Conservation (phyloP, 1,140 invertebrate genomes). For the Heliconius hermathena region DNA sequence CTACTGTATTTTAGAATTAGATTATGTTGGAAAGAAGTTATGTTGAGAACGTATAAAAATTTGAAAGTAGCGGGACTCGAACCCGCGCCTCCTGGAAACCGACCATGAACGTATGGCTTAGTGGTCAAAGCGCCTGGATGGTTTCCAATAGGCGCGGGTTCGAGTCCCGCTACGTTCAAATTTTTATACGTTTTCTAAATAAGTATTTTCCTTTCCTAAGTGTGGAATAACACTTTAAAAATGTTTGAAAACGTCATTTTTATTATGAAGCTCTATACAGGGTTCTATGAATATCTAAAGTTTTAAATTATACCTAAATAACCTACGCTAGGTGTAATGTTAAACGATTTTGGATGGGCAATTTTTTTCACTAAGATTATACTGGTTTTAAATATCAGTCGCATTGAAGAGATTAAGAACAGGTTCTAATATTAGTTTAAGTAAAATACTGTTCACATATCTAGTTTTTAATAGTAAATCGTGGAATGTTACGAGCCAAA, state of each 20-base stretch:
- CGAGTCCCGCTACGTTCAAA: too few relatives aligned
- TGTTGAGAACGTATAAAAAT: background rate
- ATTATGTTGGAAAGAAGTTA: background rate
- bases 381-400: slow-evolving; percentile 12
- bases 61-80: too few relatives aligned
- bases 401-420: background rate
- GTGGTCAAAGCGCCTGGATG: too few relatives aligned
- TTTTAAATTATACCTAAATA: background rate
- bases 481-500: background rate
- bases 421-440: slow-evolving; percentile 10
- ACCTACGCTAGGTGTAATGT: background rate
- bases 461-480: slow-evolving; percentile 19
- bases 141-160: too few relatives aligned
- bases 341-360: slow-evolving; percentile 19
- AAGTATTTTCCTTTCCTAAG: too few relatives aligned
- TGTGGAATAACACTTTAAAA: too few relatives aligned
- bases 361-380: slow-evolving; percentile 12
- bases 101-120: too few relatives aligned
- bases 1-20: slow-evolving; percentile 8
- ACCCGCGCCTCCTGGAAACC: too few relatives aligned
- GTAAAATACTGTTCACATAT: slow-evolving; percentile 11
- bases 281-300: background rate
- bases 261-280: background rate
- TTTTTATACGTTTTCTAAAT: too few relatives aligned
- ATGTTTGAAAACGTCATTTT: background rate